Conservation (phyloP, 2,113 vertebrate species). For the Corvus moneduloides region DNA sequence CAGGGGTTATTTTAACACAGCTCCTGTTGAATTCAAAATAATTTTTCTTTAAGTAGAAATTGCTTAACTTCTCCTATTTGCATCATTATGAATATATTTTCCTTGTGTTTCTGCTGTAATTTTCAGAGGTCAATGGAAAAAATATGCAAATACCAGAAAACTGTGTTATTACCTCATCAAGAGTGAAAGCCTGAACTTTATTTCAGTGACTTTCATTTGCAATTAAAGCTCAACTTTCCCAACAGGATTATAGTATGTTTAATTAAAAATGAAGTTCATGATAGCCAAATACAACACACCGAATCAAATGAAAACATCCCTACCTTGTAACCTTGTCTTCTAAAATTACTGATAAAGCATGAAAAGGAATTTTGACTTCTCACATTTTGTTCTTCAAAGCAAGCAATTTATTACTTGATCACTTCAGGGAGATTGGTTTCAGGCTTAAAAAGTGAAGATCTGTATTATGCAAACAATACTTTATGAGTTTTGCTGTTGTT, state of each 20-base stretch:
- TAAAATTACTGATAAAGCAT: not conserved
- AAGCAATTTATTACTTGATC: not conserved
- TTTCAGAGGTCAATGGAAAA: slow-evolving; percentile 35
- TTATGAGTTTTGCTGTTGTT: not conserved
- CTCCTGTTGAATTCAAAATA: not conserved
- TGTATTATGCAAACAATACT: not conserved
- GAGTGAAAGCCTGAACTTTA: slow-evolving; percentile 27
- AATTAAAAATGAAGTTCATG: slow-evolving; percentile 47
- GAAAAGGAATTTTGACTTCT: not conserved
- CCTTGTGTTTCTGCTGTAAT: not conserved
- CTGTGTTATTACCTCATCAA: not conserved
- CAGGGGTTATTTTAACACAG: not conserved
- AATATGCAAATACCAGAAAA: not conserved
- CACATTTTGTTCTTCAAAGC: not conserved
- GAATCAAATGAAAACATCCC: not conserved
- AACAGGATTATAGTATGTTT: not conserved
- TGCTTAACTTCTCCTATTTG: not conserved
- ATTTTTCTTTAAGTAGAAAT: not conserved
- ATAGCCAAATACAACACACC: not conserved
- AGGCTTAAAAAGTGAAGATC: not conserved
- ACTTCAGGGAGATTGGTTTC: not conserved
- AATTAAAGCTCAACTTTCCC: not conserved
- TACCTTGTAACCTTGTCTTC: not conserved
- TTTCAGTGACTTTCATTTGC: not conserved
- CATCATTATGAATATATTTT: not conserved